Conservation (phyloP, 2,888 invertebrate genomes). For the Rhagophthalmus giganteus region DNA sequence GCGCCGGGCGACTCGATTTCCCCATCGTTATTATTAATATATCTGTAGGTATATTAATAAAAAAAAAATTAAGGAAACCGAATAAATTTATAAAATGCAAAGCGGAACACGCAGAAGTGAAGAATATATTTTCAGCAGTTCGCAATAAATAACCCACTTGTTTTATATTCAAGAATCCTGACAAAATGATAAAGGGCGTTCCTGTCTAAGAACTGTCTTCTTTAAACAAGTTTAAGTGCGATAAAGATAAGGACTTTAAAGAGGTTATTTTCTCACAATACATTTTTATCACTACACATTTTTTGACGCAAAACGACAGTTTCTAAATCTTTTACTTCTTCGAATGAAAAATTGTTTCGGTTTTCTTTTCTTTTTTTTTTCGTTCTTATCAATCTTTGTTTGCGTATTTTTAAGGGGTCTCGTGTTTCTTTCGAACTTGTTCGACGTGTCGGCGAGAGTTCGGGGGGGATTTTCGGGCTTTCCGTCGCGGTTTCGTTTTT, state of each 20-base stretch:
- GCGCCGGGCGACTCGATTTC: too few species aligned
- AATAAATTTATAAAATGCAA: slow-evolving; percentile 1
- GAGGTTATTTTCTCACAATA: slow-evolving; percentile 31
- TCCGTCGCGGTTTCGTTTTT: neutral
- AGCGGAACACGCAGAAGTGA: neutral
- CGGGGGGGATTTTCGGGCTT: neutral
- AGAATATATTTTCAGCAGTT: slow-evolving; percentile 15
- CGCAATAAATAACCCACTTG: slow-evolving; percentile 33
- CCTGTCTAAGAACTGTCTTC: slow-evolving; percentile 38
- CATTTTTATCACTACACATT: slow-evolving; percentile 32
- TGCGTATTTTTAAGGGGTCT: slow-evolving; percentile 7
- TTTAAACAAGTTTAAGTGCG: slow-evolving; percentile 41
- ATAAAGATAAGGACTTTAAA: slow-evolving; percentile 39
- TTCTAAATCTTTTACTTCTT: slow-evolving; percentile 30
- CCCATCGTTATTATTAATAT: too few species aligned
- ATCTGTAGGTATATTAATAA: too few species aligned
- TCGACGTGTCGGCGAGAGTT: neutral
- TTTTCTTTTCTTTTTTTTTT: slow-evolving; percentile 24
- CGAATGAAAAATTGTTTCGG: slow-evolving; percentile 29
- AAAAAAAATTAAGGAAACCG: neutral
- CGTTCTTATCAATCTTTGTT: slow-evolving; percentile 26
- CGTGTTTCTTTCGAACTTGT: neutral
- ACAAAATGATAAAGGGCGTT: slow-evolving; percentile 38
- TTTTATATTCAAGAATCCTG: slow-evolving; percentile 34
- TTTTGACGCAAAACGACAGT: slow-evolving; percentile 29